Percentiles rank a stretch among this genome's conserved stretches.
Conservation (phyloP, 2,888 invertebrate genomes). For the Drosophila aldrichi region DNA sequence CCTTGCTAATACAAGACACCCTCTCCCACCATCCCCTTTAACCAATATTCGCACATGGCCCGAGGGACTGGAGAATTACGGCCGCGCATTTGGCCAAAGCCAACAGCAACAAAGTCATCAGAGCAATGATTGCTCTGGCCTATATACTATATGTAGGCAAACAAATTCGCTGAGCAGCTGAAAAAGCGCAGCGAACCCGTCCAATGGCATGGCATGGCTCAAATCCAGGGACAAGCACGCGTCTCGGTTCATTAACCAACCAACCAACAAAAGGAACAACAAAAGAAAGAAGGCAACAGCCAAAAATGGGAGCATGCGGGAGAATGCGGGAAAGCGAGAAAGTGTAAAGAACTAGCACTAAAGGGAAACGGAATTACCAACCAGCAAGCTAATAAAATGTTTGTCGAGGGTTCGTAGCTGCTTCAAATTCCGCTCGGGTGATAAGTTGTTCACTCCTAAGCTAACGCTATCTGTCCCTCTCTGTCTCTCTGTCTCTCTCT, state of each 20-base stretch:
- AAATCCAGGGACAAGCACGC: conserved; percentile 71
- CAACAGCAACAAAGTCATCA: conserved; percentile 75
- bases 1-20: conserved; percentile 6
- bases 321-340: background rate
- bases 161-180: conserved; percentile 45
- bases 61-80: conserved; percentile 48
- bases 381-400: conserved; percentile 78
- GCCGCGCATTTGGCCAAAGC: conserved; percentile 58
- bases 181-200: conserved; percentile 60
- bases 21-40: too few species aligned
- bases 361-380: conserved; percentile 75
- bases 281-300: conserved; percentile 42
- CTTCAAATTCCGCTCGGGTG: conserved; percentile 57
- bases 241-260: conserved; percentile 78
- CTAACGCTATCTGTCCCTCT: background rate
- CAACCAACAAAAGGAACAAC: too few species aligned
- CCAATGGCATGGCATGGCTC: conserved; percentile 42
- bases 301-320: background rate
- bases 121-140: conserved; percentile 71
- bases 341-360: conserved; percentile 50
- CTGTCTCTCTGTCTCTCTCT: too few species aligned
- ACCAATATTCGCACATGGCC: conserved; percentile 24
- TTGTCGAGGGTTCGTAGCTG: conserved; percentile 71
- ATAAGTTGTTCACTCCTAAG: conserved; percentile 43
- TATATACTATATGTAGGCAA: conserved; percentile 51